Conservation (phyloP, 1,140 invertebrate species). For the Drosophila ambigua region DNA sequence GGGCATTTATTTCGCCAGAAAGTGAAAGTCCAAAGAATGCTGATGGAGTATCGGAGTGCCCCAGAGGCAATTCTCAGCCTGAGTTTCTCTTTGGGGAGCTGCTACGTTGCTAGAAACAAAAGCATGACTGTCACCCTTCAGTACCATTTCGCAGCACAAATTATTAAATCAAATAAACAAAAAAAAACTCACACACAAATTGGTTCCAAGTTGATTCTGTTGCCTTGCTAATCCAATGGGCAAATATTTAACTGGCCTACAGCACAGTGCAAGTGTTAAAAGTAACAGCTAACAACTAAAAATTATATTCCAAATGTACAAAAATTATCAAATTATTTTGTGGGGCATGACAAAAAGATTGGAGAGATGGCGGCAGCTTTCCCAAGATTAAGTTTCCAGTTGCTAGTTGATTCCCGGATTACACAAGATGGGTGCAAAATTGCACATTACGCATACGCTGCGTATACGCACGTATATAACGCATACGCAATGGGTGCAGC, state of each 20-base stretch:
- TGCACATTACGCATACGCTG: conserved; percentile 67
- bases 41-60: background rate
- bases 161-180: background rate
- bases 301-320: conserved; percentile 11
- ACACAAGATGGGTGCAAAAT: conserved; percentile 52
- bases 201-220: conserved; percentile 3
- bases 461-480: conserved; percentile 46
- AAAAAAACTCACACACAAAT: too few relatives aligned
- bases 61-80: background rate
- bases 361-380: conserved; percentile 18
- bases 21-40: too few relatives aligned
- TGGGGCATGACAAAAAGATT: conserved; percentile 8
- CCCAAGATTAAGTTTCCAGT: conserved; percentile 15
- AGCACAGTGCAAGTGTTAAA: conserved; percentile 46
- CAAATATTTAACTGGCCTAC: conserved; percentile 42
- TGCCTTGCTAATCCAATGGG: conserved; percentile 45
- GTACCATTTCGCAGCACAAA: background rate
- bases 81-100: too few relatives aligned
- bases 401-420: conserved; percentile 24
- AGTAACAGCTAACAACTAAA: conserved; percentile 35
- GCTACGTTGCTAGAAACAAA: too few relatives aligned
- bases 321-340: background rate
- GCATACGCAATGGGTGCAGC: conserved; percentile 48
- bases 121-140: too few relatives aligned
- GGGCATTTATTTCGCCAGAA: too few relatives aligned